Evolutionary conservation across 2,797 vertebrate species (phyloP), one percentile per base, ranked within the genome.

Genomic region (Fistularia tabacaria): DNA sequence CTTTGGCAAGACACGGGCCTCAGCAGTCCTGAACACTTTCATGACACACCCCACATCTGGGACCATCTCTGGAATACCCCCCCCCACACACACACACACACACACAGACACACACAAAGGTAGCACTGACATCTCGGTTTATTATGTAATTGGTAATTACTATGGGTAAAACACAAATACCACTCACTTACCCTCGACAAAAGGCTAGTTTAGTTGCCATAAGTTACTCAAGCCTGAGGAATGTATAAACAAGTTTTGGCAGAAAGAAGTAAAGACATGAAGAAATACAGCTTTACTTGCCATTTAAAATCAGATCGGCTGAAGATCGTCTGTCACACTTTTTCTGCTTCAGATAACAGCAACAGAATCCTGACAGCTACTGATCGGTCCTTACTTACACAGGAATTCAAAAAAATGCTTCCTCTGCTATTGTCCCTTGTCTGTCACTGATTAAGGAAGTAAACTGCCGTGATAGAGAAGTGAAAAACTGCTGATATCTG

Each of bases 401-500:
- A 53, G 14, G 41, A 47, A 50, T 46, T 6, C 65, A 74, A 73
- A 49, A 58, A 63, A 73, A 63, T 53, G 25, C 25, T 3, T 25
- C 25, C 46, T 54, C 43, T 60, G 36, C 45, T 42, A 38, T 49
- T n/a, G 54, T 64, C 41, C 36, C 9, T 64, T 46, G 41, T 49
- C 49, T 36, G 46, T 69, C 68, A 68, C 44, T 67, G 14, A 15
- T 10, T 64, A 38, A 75, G 87, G 86, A 87, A 87, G 73, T 80
- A 43, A 58, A 64, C 53, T 39, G 60, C 37, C 47, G 10, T 51
- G 13, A 79, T 69, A 53, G 65, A 88, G 87, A 89, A 89, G 84
- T 89, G 86, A 89, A 89, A n/a, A 88, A 69, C 57, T 74, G 84
- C 83, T 86, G 86, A 86, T 62, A 40, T 67, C 11, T 36, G n/a